Percentiles rank a stretch among this genome's conserved stretches.
Conservation (phyloP, 37 sponge, comb jelly and placozoan genomes). For the Lycopodina hypogea region DNA sequence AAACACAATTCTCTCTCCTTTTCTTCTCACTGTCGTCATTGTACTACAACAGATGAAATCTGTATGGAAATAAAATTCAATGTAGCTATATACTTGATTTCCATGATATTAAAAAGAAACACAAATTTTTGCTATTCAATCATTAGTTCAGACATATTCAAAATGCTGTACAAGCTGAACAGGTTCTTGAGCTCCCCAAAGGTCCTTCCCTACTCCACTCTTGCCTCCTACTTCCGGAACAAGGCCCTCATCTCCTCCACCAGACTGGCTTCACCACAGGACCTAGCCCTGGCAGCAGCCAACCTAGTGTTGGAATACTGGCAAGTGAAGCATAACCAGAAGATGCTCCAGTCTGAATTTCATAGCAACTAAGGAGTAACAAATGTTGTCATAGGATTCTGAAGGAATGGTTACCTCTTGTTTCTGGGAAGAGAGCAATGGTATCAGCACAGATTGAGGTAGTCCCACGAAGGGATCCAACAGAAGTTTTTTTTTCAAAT, state of each 20-base stretch:
- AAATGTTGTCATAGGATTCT: neutral
- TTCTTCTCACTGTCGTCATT: too few relatives aligned
- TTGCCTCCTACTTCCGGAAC: conserved; percentile 1
- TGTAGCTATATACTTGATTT: too few relatives aligned
- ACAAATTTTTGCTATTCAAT: too few relatives aligned
- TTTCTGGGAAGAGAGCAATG: neutral
- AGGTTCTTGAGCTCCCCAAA: neutral
- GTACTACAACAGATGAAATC: too few relatives aligned
- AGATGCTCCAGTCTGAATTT: neutral
- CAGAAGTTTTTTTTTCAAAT: neutral
- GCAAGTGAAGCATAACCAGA: neutral
- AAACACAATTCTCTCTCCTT: too few relatives aligned
- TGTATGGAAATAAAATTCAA: too few relatives aligned
- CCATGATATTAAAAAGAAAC: too few relatives aligned
- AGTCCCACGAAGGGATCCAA: conserved; percentile 6
- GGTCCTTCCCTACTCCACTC: neutral
- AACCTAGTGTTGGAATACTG: neutral
- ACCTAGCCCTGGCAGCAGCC: neutral
- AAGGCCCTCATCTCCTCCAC: neutral
- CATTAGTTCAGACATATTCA: neutral
- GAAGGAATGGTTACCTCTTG: neutral
- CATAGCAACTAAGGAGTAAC: neutral
- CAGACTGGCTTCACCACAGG: neutral
- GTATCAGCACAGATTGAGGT: neutral
- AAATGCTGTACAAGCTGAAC: conserved; percentile 1